Evolutionary conservation across 1,140 invertebrate species (phyloP).

Genomic region (Prorops nasuta): DNA sequence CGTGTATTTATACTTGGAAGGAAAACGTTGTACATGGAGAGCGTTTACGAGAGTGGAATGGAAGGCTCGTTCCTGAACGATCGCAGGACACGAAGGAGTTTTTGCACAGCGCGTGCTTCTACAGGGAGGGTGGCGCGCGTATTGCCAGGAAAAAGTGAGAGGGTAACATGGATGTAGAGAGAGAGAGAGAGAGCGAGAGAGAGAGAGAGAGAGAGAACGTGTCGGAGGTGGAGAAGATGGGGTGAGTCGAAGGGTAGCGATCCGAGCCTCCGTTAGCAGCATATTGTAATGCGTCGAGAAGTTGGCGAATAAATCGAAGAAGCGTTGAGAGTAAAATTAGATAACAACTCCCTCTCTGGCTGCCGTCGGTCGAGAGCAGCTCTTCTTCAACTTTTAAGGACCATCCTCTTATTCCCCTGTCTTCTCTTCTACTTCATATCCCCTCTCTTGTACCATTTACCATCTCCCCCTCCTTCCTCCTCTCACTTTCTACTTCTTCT

Average conservation of each 20-base stretch:
- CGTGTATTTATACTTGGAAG: no score
- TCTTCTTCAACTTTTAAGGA: conserved; percentile 55
- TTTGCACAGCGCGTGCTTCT: not conserved
- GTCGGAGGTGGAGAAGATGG: no score
- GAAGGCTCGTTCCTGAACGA: no score
- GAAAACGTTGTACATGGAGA: no score
- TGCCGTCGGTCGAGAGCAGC: conserved; percentile 38
- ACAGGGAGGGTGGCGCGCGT: not conserved
- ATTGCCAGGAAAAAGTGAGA: not conserved
- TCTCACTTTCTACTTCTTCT: conserved; percentile 16
- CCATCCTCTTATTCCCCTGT: conserved; percentile 44
- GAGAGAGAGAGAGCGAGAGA: conserved; percentile 3
- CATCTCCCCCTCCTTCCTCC: conserved; percentile 15
- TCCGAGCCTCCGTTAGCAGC: conserved; percentile 48
- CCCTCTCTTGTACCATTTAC: conserved; percentile 4
- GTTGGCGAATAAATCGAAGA: conserved; percentile 59
- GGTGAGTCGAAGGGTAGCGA: no score
- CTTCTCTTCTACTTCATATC: conserved; percentile 14
- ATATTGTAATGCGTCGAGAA: conserved; percentile 57
- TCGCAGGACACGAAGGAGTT: not conserved
- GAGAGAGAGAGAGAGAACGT: conserved; percentile 25
- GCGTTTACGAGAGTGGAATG: no score
- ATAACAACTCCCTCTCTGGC: conserved; percentile 52
- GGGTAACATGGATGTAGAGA: conserved; percentile 3
- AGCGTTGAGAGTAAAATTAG: conserved; percentile 59